phyloP scores from a whole-genome alignment of 2,113 vertebrate species.

The Orientallactaga bullata region DNA sequence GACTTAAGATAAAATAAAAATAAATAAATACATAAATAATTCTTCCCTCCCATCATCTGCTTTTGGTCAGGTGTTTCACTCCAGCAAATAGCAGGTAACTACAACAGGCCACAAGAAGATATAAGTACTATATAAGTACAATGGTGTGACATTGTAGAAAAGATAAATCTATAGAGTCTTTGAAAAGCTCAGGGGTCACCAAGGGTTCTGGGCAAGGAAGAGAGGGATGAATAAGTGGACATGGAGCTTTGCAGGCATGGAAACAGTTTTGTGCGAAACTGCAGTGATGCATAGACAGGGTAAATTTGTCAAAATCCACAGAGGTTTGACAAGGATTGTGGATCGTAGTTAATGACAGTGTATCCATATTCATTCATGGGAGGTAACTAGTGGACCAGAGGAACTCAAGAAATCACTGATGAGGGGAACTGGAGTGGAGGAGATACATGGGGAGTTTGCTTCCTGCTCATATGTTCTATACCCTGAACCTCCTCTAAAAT shows the following conservation, averaged over 20 bases:
- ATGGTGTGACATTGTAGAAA: background rate
- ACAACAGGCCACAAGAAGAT: background rate
- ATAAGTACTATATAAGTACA: background rate
- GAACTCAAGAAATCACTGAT: background rate
- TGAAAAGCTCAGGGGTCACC: background rate
- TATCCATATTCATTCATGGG: background rate
- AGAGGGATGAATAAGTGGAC: background rate
- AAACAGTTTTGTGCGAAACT: background rate
- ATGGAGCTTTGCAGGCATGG: background rate
- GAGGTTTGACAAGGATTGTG: background rate
- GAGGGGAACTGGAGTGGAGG: background rate
- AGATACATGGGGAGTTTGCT: background rate
- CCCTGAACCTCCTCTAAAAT: background rate
- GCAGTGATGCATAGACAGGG: background rate
- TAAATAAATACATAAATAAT: too few relatives aligned
- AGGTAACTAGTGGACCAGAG: background rate
- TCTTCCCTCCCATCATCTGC: too few relatives aligned
- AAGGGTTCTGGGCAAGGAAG: background rate
- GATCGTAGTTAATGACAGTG: background rate
- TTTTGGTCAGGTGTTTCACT: too few relatives aligned
- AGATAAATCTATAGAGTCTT: background rate
- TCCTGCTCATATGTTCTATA: background rate
- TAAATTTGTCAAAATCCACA: background rate
- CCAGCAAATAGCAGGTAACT: too few relatives aligned
- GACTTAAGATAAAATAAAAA: too few relatives aligned